Conservation (phyloP, 2,113 vertebrate genomes). For the Lycaon pictus region DNA sequence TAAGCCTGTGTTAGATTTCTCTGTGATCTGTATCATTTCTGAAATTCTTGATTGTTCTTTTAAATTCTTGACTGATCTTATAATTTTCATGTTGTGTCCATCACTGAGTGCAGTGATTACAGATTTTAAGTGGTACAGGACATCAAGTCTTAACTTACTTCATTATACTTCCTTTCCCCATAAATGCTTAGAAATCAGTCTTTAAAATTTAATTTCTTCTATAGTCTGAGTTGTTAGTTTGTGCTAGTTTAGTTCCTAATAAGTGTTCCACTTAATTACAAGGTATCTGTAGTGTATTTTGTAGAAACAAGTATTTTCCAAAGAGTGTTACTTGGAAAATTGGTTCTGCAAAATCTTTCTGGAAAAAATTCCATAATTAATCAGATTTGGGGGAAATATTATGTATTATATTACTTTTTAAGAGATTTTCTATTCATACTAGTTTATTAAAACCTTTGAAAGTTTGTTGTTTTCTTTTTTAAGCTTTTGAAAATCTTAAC, state of each 20-base stretch:
- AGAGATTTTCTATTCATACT: constrained; percentile 18
- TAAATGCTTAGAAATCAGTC: background rate
- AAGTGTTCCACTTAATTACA: constrained; percentile 35
- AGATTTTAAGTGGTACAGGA: background rate
- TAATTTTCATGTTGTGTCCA: background rate
- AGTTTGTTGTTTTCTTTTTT: background rate
- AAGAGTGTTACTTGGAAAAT: background rate
- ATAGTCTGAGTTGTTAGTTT: constrained; percentile 5
- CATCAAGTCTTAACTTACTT: constrained; percentile 36
- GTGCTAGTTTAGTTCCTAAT: background rate
- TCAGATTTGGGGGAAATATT: constrained; percentile 5
- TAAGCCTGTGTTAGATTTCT: background rate
- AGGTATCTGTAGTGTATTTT: background rate
- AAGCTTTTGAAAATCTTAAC: constrained; percentile 16
- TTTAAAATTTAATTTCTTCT: constrained; percentile 44
- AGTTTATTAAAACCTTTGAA: constrained; percentile 46
- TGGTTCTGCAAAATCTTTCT: background rate
- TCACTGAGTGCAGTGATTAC: background rate
- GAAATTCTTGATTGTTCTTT: constrained; percentile 25
- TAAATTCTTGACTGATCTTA: background rate
- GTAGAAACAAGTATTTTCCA: constrained; percentile 26
- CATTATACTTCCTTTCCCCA: background rate
- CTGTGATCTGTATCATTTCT: background rate
- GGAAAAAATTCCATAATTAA: constrained; percentile 12
- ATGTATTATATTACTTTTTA: background rate